Evolutionary conservation across 2,888 invertebrate species (phyloP).

Genomic region (Parthenolecanium corni): DNA sequence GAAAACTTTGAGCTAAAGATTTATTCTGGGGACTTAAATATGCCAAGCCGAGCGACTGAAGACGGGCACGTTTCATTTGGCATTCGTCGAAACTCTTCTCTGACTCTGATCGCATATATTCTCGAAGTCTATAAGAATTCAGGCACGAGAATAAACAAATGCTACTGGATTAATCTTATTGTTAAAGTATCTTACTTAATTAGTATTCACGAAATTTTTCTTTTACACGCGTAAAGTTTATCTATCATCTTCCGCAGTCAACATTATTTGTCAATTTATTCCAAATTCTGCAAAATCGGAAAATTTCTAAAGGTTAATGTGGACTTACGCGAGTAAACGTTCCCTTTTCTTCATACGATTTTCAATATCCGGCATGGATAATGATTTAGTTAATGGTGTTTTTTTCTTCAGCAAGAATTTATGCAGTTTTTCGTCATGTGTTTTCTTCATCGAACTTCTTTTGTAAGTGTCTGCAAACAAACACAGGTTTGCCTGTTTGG

Average conservation of each 20-base stretch:
- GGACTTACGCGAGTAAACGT: slow-evolving; percentile 56
- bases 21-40: slow-evolving; percentile 66
- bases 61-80: slow-evolving; percentile 50
- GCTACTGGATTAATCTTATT: not conserved
- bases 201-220: not conserved
- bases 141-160: too few species aligned
- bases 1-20: slow-evolving; percentile 69
- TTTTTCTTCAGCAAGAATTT: slow-evolving; percentile 45
- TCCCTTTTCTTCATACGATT: slow-evolving; percentile 59
- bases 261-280: too few species aligned
- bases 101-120: slow-evolving; percentile 66
- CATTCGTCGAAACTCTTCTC: slow-evolving; percentile 62
- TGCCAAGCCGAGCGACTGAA: slow-evolving; percentile 53
- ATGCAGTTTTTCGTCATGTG: slow-evolving; percentile 37
- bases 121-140: slow-evolving; percentile 52
- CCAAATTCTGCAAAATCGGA: too few species aligned
- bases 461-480: slow-evolving; percentile 14
- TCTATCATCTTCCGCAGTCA: not conserved
- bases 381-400: slow-evolving; percentile 62
- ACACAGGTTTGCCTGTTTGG: too few species aligned
- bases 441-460: not conserved
- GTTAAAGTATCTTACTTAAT: not conserved
- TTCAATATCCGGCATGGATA: slow-evolving; percentile 74
- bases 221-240: not conserved
- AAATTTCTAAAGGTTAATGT: too few species aligned